Conservation (phyloP, 1,140 invertebrate species). For the Steinernema feltiae region DNA sequence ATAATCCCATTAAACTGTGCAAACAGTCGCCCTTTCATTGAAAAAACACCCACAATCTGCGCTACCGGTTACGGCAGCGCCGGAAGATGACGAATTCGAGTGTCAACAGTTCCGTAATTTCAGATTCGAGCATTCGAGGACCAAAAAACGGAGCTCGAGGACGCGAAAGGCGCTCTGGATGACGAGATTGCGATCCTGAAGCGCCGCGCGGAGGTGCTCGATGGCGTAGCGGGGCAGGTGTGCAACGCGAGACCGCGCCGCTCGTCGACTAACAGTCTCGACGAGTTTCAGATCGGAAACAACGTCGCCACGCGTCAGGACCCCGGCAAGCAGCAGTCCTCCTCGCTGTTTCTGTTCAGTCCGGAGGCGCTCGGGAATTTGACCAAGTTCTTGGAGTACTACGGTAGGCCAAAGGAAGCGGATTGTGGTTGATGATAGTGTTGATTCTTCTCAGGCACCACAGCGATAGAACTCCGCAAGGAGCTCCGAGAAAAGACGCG, state of each 20-base stretch:
- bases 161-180: conserved; percentile 33
- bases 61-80: no score
- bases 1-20: no score
- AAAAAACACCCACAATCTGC: no score
- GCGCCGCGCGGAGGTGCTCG: conserved; percentile 51
- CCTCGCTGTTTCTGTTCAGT: conserved; percentile 47
- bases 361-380: conserved; percentile 53
- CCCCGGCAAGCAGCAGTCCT: neutral
- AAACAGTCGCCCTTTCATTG: no score
- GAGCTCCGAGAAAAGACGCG: conserved; percentile 46
- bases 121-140: conserved; percentile 42
- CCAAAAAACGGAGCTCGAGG: conserved; percentile 44
- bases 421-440: neutral
- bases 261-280: neutral
- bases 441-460: conserved; percentile 37
- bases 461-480: conserved; percentile 42
- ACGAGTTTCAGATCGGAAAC: conserved; percentile 44
- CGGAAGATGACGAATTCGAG: neutral
- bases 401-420: conserved; percentile 36
- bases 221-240: conserved; percentile 52
- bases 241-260: neutral
- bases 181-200: conserved; percentile 50
- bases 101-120: conserved; percentile 15
- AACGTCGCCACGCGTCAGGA: conserved; percentile 17
- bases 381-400: conserved; percentile 50